These are phyloP conservation scores for Schizaphis graminum DNA, from an alignment of 2,888 invertebrate species.

Conservation along the genomic window DNA sequence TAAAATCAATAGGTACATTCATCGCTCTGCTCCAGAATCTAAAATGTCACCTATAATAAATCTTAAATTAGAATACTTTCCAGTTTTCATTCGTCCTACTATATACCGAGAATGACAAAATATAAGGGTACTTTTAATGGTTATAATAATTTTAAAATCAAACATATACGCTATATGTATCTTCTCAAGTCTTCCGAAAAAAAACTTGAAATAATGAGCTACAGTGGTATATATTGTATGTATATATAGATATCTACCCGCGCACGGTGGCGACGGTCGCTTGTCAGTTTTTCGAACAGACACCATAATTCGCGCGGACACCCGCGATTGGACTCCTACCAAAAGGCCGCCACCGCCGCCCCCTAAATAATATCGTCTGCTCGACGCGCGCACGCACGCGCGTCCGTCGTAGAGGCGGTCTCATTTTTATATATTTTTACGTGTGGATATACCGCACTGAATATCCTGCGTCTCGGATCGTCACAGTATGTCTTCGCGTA, in stretches of 20 bases:
- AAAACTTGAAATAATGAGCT: background rate
- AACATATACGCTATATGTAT: background rate
- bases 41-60: background rate
- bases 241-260: background rate
- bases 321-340: conserved; percentile 57
- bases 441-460: background rate
- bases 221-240: background rate
- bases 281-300: conserved; percentile 39
- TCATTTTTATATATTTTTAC: conserved; percentile 15
- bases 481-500: conserved; percentile 3
- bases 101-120: background rate
- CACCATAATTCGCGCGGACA: conserved; percentile 50
- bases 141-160: background rate
- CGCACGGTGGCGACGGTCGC: background rate
- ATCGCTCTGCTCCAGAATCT: too few relatives aligned
- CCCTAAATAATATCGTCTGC: conserved; percentile 32
- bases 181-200: background rate
- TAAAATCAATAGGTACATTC: too few relatives aligned
- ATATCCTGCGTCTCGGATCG: background rate
- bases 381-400: conserved; percentile 4
- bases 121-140: background rate
- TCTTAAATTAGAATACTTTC: background rate
- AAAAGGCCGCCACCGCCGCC: conserved; percentile 31
- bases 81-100: background rate
- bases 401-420: background rate